These are phyloP conservation scores for Colinus virginianus DNA, from an alignment of 2,113 vertebrate species.

Conservation along the genomic window DNA sequence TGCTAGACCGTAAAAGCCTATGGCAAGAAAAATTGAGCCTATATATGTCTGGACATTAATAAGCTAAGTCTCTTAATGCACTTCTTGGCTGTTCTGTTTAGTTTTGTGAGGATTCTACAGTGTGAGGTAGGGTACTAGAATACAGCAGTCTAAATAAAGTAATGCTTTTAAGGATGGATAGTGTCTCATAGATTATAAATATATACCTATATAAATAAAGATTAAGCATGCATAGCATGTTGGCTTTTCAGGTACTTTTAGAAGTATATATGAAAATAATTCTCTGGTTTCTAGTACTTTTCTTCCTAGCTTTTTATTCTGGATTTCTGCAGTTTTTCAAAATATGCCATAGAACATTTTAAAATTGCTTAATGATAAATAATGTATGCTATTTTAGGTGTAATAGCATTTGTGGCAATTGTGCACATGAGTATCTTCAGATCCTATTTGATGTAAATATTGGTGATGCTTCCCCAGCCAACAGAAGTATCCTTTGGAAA, in stretches of 20 bases:
- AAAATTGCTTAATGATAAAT: conserved; percentile 30
- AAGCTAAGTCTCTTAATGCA: neutral
- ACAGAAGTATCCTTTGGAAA: neutral
- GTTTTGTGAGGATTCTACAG: neutral
- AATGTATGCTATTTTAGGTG: neutral
- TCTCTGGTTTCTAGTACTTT: neutral
- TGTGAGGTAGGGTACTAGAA: neutral
- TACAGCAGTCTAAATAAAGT: neutral
- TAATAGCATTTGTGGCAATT: neutral
- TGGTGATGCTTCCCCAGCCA: neutral
- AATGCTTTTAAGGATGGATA: neutral
- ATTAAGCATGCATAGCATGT: neutral
- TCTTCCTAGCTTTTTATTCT: neutral
- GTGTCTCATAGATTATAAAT: neutral
- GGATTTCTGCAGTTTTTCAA: neutral
- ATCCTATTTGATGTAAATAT: neutral
- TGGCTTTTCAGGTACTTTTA: conserved; percentile 13
- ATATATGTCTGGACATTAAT: neutral
- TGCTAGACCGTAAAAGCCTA: conserved; percentile 13
- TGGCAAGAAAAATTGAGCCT: conserved; percentile 18
- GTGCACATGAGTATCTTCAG: neutral
- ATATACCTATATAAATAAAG: neutral
- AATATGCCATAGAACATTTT: neutral
- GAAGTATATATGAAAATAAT: neutral
- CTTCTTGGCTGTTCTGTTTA: neutral